Conservation (phyloP, 2,797 vertebrate species). For the Chaetophractus vellerosus region DNA sequence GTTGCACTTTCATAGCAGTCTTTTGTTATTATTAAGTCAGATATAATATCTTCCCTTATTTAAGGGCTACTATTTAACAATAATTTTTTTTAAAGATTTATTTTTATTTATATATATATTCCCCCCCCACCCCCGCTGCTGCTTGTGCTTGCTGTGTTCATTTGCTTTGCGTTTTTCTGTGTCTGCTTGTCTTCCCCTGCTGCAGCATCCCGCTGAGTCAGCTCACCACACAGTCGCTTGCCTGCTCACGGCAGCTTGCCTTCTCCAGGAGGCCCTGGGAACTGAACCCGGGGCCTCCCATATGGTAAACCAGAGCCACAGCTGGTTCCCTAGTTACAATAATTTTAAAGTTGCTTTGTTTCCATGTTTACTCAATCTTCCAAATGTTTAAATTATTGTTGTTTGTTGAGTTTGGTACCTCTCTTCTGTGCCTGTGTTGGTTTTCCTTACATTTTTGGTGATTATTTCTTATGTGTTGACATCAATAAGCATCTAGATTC, state of each 20-base stretch:
- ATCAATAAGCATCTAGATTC: neutral
- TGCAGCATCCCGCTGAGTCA: too few relatives aligned
- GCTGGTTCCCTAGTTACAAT: conserved; percentile 47
- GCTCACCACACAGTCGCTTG: too few relatives aligned
- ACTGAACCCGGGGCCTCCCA: too few relatives aligned
- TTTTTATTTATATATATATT: too few relatives aligned
- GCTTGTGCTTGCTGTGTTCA: too few relatives aligned
- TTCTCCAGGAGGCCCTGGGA: too few relatives aligned
- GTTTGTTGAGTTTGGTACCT: neutral
- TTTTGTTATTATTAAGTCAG: neutral
- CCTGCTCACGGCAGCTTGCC: too few relatives aligned
- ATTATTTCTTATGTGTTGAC: neutral
- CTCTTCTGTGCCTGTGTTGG: neutral
- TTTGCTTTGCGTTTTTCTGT: too few relatives aligned
- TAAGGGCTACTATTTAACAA: neutral
- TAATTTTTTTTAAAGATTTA: too few relatives aligned
- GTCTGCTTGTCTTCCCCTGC: too few relatives aligned
- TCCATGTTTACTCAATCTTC: neutral
- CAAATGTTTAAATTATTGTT: neutral
- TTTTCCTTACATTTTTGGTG: conserved; percentile 5
- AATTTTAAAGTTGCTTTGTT: conserved; percentile 16
- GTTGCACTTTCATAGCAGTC: neutral
- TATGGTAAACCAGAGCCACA: too few relatives aligned
- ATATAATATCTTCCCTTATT: neutral
- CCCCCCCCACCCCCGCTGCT: too few relatives aligned